Percentiles rank a stretch among this genome's conserved stretches.
phyloP scores from a whole-genome alignment of 2,888 invertebrate genomes.

The Cerastis rubricosa region DNA sequence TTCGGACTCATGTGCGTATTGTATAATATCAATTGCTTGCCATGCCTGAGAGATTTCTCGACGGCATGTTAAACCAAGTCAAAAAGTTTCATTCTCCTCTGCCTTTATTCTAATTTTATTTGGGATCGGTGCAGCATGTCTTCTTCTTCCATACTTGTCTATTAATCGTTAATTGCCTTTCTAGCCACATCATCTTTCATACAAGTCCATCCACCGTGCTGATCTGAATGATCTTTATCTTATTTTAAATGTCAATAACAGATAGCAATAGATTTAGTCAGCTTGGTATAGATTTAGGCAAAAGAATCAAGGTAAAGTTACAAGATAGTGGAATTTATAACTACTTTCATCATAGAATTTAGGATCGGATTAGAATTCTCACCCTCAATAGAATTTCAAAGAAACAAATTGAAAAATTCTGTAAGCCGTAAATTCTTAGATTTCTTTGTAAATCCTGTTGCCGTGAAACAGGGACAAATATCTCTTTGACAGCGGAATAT shows the following conservation, averaged over 20 bases:
- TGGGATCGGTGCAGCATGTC: neutral
- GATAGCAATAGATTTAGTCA: neutral
- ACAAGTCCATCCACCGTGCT: neutral
- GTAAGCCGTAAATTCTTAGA: constrained; percentile 30
- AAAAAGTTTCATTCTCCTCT: neutral
- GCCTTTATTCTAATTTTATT: neutral
- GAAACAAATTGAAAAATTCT: constrained; percentile 31
- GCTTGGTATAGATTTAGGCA: neutral
- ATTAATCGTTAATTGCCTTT: neutral
- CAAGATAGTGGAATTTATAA: neutral
- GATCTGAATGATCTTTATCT: neutral
- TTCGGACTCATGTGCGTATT: too few species aligned
- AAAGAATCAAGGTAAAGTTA: neutral
- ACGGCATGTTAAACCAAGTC: too few species aligned
- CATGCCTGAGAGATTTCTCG: too few species aligned
- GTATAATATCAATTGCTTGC: too few species aligned
- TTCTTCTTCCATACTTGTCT: neutral
- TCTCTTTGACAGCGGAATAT: constrained; percentile 49
- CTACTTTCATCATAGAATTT: neutral
- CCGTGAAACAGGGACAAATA: constrained; percentile 34
- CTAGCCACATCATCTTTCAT: neutral
- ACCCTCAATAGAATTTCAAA: constrained; percentile 19
- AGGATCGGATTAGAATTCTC: neutral
- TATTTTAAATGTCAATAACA: neutral
- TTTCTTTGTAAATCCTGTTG: constrained; percentile 40